Evolutionary conservation across 2,113 vertebrate genomes (phyloP).

Genomic region (Oceanodroma tethys): DNA sequence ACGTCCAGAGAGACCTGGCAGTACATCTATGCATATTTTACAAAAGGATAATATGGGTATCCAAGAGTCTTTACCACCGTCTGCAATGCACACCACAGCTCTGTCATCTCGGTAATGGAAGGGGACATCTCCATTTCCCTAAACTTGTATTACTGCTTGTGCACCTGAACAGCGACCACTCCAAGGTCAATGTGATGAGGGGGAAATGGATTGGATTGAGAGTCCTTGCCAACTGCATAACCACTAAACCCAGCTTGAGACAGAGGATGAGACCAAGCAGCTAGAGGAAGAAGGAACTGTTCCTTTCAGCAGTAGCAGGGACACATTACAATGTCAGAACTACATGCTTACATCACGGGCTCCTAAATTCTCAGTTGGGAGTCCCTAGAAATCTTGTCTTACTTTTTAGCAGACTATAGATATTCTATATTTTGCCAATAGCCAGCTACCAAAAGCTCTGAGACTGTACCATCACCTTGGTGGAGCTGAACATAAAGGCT

Average conservation of each 20-base stretch:
- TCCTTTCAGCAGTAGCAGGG: background rate
- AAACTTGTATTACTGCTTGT: background rate
- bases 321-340: background rate
- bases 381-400: background rate
- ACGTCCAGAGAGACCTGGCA: background rate
- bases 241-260: background rate
- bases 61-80: background rate
- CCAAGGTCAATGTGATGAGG: background rate
- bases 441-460: background rate
- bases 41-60: background rate
- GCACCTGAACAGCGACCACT: background rate
- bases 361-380: background rate
- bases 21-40: background rate
- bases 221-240: background rate
- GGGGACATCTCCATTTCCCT: background rate
- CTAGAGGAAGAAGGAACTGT: background rate
- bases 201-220: background rate
- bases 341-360: background rate
- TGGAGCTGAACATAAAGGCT: background rate
- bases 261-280: background rate
- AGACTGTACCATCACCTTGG: background rate
- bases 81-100: background rate
- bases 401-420: background rate
- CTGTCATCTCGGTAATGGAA: background rate
- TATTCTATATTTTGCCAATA: background rate